Base-by-base conservation (phyloP, 2,888 invertebrate species). In the Ernsta delagoae region DNA sequence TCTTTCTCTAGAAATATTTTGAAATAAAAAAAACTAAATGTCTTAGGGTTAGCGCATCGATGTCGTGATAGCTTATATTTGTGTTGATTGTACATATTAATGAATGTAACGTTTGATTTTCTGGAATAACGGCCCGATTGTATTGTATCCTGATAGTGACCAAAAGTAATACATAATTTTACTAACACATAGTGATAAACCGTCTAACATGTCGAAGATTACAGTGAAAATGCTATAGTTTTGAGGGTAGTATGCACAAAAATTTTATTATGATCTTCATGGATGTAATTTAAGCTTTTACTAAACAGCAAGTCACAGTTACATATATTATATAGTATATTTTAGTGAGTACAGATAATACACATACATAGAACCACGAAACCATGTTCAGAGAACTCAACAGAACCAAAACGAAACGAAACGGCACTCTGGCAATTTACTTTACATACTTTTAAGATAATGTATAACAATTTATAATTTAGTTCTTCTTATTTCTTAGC, bases 1-100 rank as follows among this genome's bases (percentile, higher is more conserved):
- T 85, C 91, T 91, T 90, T 89, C 88, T 90, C 87, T 93, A 93
- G 91, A 84, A 82, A 86, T 91, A 90, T 90, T 92, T 92, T 92
- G 87, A 79, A 89, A 87, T 84, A 84, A 84, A 57, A 78, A 48
- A 57, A n/a, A 16, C 50, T 84, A 85, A 88, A 87, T 85, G 90
- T 90, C 86, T 84, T 90, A 89, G 89, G 75, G 72, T 83, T 92
- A 92, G 90, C 84, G 84, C 84, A 75, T 92, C 68, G 87, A 82
- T 92, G 92, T 93, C 90, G 91, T 92, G 87, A 84, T 91, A 92
- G 90, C 84, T 88, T 86, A 80, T 77, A 77, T 79, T 75, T 77
- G 77, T 78, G 77, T 83, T 84, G 67, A 62, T 62, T 70, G 70
- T 70, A 59, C 83, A 79, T 85, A 82, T 81, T 80, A 66, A 66